These are phyloP conservation scores for Leptodactylus fallax DNA, from an alignment of 2,797 vertebrate genomes.

Conservation along the genomic window DNA sequence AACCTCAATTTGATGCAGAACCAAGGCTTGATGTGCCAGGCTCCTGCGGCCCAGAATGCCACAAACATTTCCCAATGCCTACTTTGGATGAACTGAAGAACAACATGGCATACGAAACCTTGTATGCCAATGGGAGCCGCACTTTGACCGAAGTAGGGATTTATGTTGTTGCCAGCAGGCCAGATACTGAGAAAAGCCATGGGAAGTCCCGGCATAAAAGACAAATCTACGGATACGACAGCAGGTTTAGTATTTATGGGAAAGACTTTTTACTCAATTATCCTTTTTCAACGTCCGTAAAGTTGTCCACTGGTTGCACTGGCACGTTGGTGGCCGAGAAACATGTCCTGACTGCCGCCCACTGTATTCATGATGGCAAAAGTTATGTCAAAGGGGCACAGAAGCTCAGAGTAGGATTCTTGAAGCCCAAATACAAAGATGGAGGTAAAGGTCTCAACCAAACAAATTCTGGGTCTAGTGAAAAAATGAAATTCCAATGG, in stretches of 20 bases:
- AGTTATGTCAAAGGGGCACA: conserved; percentile 97
- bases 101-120: conserved; percentile 91
- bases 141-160: conserved; percentile 90
- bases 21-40: conserved; percentile 88
- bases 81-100: conserved; percentile 85
- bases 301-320: conserved; percentile 95
- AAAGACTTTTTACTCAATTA: conserved; percentile 92
- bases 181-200: conserved; percentile 54
- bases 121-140: conserved; percentile 87
- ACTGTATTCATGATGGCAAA: conserved; percentile 96
- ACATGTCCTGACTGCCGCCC: conserved; percentile 94
- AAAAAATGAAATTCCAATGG: conserved; percentile 97
- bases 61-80: conserved; percentile 82
- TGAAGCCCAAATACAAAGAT: conserved; percentile 86
- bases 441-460: conserved; percentile 73
- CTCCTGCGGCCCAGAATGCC: conserved; percentile 88
- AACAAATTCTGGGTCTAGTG: conserved; percentile 71
- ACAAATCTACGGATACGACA: conserved; percentile 95
- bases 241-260: conserved; percentile 92
- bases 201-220: conserved; percentile 83
- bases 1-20: conserved; percentile 83
- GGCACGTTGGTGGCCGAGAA: conserved; percentile 92
- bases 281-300: conserved; percentile 94
- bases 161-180: conserved; percentile 77
- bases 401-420: conserved; percentile 92